Evolutionary conservation across 2,113 vertebrate species (phyloP).

Genomic region (Lethenteron camtschaticum): DNA sequence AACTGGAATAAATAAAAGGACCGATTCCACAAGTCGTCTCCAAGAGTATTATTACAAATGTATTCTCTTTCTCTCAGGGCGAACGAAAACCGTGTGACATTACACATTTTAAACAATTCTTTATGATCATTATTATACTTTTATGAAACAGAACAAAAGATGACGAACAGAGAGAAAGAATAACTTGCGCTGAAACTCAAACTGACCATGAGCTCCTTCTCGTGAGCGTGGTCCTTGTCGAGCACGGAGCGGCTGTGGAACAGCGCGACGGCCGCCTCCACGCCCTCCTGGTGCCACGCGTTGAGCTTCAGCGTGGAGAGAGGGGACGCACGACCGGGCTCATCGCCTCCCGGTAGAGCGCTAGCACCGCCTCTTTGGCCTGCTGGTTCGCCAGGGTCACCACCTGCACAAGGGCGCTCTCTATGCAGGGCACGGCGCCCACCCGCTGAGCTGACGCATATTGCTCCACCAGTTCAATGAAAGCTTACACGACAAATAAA

Average conservation of each 20-base stretch:
- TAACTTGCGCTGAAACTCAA: no score
- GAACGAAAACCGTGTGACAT: no score
- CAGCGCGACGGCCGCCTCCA: background rate
- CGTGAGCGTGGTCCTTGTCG: background rate
- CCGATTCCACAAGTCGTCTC: no score
- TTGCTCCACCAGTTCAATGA: background rate
- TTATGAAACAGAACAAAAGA: no score
- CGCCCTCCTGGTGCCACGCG: background rate
- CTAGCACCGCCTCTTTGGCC: background rate
- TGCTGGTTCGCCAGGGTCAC: background rate
- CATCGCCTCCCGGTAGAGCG: background rate
- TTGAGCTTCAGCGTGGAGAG: background rate
- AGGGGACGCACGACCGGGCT: background rate
- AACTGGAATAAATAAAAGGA: no score
- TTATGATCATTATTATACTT: no score
- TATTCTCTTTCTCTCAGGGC: no score
- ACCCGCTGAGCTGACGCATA: background rate
- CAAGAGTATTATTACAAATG: no score
- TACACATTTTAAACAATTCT: no score
- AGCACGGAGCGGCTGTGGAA: background rate
- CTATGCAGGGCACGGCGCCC: background rate
- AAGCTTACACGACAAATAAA: no score
- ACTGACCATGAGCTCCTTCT: background rate
- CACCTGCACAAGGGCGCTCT: background rate
- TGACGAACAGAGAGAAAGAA: no score